Conservation (phyloP, 2,113 vertebrate species). For the Serilophus lunatus region DNA sequence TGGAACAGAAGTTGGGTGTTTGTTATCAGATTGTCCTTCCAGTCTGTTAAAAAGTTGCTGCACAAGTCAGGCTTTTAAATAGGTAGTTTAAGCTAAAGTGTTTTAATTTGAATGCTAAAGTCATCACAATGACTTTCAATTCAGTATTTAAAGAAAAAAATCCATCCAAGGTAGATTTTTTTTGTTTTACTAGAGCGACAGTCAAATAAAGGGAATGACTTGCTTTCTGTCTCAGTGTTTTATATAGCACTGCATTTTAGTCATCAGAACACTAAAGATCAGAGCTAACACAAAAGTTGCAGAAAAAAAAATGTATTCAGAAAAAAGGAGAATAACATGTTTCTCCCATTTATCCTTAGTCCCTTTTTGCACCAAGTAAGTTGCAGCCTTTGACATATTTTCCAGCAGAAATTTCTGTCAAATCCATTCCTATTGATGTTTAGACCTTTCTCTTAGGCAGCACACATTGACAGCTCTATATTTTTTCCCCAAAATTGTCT, state of each 20-base stretch:
- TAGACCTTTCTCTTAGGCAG: not conserved
- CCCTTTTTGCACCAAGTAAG: not conserved
- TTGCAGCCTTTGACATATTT: not conserved
- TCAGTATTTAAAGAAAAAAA: not conserved
- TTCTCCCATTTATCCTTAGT: not conserved
- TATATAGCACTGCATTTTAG: not conserved
- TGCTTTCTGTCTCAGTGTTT: not conserved
- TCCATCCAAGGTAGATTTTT: not conserved
- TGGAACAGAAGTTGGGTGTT: not conserved
- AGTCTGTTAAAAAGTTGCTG: not conserved
- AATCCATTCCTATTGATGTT: not conserved
- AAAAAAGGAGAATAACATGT: not conserved
- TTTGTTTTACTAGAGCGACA: not conserved
- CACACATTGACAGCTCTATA: not conserved
- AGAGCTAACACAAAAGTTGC: conserved; percentile 39
- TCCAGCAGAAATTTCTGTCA: not conserved
- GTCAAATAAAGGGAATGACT: not conserved
- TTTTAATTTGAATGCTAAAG: not conserved
- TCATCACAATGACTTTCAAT: not conserved
- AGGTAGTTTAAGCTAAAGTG: not conserved
- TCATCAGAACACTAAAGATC: conserved; percentile 31
- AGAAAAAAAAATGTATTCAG: not conserved
- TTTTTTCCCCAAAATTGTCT: not conserved
- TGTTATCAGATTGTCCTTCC: not conserved
- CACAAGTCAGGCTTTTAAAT: not conserved